Evolutionary conservation across 2,797 vertebrate genomes (phyloP), one percentile per base, ranked within the genome.

Genomic region (Falco peregrinus): DNA sequence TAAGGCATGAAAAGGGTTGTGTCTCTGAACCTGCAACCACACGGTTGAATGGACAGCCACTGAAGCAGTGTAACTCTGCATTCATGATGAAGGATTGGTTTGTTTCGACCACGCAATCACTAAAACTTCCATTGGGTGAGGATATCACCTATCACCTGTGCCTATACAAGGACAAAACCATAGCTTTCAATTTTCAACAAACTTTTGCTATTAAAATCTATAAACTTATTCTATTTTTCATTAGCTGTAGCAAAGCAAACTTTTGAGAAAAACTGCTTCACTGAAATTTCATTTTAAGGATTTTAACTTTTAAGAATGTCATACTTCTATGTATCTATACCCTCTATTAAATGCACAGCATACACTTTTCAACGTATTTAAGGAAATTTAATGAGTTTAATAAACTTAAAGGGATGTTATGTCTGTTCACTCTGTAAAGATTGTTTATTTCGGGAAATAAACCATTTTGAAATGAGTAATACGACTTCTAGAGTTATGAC

Each of bases 321-420:
- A 60, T n/a, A 61, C 48, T 91, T 91, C 59, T 50, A 43, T 63
- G 26, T 95, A 96, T 95, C 90, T 95, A 65, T 86, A 84, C 3
- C 76, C 90, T 84, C 89, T 92, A 95, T 95, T 95, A 96, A 96
- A 91, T 56, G 61, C 73, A 93, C 43, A 87, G 79, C 75, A 86
- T 61, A 84, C 71, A 84, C 43, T 96, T 95, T 94, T 96, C 79
- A 89, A 94, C 59, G 13, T 86, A 93, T 95, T 95, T 97, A 96
- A 95, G 82, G 90, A 94, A 96, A 96, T 94, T 95, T 97, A 97
- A 96, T 96, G 96, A 93, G 84, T 97, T 97, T 97, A 97, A 97
- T 97, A 97, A 97, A 97, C 78, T 96, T 96, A 84, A 95, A 93
- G 63, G 59, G 92, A 94, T 92, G 77, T 82, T 95, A 50, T 87